phyloP scores from a whole-genome alignment of 2,888 invertebrate genomes.

The Myopa tessellatipennis region DNA sequence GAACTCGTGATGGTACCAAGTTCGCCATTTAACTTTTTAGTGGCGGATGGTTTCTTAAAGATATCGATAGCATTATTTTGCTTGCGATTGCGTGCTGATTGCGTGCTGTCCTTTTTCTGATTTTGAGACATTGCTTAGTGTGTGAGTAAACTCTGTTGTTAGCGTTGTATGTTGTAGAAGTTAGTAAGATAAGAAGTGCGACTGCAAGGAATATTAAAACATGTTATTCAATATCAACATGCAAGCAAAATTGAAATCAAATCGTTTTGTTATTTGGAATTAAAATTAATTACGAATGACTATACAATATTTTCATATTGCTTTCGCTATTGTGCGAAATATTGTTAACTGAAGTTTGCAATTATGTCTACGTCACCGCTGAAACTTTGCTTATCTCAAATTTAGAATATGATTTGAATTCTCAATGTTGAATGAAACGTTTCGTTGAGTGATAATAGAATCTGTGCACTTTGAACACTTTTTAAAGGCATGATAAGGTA shows the following conservation, averaged over 20 bases:
- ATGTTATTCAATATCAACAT: neutral
- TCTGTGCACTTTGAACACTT: no score
- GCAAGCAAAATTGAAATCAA: neutral
- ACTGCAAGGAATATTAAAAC: slow-evolving; percentile 25
- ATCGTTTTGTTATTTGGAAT: neutral
- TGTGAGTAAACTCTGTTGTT: slow-evolving; percentile 1
- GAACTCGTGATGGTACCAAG: slow-evolving; percentile 34
- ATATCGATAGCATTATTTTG: slow-evolving; percentile 46
- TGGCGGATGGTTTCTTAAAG: slow-evolving; percentile 47
- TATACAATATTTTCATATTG: neutral
- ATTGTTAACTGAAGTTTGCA: neutral
- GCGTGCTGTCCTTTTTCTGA: slow-evolving; percentile 57
- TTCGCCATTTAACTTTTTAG: slow-evolving; percentile 50
- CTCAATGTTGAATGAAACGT: no score
- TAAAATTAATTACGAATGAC: neutral
- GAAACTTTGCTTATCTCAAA: no score
- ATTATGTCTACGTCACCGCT: neutral
- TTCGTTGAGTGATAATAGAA: no score
- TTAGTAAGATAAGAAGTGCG: slow-evolving; percentile 19
- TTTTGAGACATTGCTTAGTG: slow-evolving; percentile 59
- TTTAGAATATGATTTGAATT: no score
- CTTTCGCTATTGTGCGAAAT: neutral
- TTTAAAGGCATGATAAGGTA: no score
- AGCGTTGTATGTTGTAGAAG: slow-evolving; percentile 11
- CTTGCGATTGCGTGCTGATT: slow-evolving; percentile 48